Evolutionary conservation across 2,888 invertebrate species (phyloP), one percentile per base, ranked within the genome.

Genomic region (Thecophora atra): DNA sequence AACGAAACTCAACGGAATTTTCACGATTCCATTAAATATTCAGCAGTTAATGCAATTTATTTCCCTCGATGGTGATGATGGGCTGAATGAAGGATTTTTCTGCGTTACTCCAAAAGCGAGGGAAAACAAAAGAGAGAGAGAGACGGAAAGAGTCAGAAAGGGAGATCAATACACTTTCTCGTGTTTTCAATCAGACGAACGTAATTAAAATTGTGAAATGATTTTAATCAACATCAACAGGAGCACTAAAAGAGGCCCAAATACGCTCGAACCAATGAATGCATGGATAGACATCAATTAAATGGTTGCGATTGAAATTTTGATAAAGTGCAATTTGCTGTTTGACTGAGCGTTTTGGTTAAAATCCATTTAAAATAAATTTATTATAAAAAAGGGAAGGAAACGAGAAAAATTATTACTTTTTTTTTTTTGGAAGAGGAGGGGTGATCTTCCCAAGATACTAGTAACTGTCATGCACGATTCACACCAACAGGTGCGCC

Each of bases 21-120:
- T 2, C 26, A 26, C 19, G 8, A 47, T 21, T 64, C 47, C 47
- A 51, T 64, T 64, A 64, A 64, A 64, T 44, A 11, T 64, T 64
- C 13, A 64, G 47, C 64, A n/a, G 44, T 47, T 26, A 64, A 64
- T 64, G 47, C 26, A 64, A 64, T 64, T 47, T 26, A 64, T 24
- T 15, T 47, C 47, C 47, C 15, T 64, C 64, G 24, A 64, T 37
- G 42, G 37, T 21, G 37, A 63, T 42, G 28, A 13, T 64, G 21
- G n/a, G 5, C 26, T 30, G 30, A 3, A 11, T 30, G 11, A 17
- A 58, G 4, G 13, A 17, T 17, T 28, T 42, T 21, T 63, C 17
- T 6, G 21, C 21, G 21, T 19, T 2, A 13, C 3, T 63, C 42
- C 19, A 37, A 21, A 24, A n/a, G 51, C 5, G n/a, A 2, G 0